These are phyloP conservation scores for Eutrigla gurnardus DNA, from an alignment of 2,797 vertebrate genomes.

Conservation along the genomic window DNA sequence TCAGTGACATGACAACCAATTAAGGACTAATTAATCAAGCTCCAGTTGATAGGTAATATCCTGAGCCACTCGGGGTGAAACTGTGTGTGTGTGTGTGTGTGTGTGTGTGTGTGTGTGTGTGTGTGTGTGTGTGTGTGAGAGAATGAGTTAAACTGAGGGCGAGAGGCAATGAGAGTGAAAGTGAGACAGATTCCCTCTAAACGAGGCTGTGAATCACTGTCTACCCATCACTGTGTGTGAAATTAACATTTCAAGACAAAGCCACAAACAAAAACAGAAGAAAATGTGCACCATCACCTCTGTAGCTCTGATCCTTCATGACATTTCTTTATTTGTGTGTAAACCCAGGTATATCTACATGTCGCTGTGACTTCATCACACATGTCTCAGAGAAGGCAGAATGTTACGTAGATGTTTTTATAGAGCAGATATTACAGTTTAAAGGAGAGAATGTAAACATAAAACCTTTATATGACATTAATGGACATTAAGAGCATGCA, in stretches of 20 bases:
- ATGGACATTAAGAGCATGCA: no score
- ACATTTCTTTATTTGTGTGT: neutral
- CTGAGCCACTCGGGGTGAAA: slow-evolving; percentile 65
- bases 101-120: slow-evolving; percentile 16
- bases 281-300: neutral
- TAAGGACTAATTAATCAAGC: slow-evolving; percentile 81
- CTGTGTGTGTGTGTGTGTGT: slow-evolving; percentile 19
- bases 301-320: neutral
- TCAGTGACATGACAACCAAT: slow-evolving; percentile 79
- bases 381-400: neutral
- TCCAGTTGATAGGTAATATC: slow-evolving; percentile 78
- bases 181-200: neutral
- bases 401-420: neutral
- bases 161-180: neutral
- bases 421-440: neutral
- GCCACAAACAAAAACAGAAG: neutral
- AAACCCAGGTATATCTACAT: no score
- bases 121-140: slow-evolving; percentile 12
- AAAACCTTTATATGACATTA: no score
- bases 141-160: slow-evolving; percentile 4
- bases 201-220: neutral
- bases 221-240: neutral
- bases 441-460: neutral
- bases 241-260: neutral
- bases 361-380: neutral